These are phyloP conservation scores for Linyphia triangularis DNA, from an alignment of 2,888 invertebrate species.

Conservation along the genomic window DNA sequence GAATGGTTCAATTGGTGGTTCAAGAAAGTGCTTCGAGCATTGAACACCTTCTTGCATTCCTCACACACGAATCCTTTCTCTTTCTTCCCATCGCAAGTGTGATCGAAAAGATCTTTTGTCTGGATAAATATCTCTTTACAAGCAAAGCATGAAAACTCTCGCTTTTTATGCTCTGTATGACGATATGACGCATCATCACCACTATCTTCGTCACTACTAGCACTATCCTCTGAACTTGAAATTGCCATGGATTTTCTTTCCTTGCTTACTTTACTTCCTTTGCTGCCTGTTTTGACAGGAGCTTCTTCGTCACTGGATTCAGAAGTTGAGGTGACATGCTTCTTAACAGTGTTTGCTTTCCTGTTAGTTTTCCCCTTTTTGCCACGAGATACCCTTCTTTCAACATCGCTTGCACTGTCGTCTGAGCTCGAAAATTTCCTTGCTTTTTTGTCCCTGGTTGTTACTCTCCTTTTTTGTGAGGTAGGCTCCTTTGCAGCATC, in stretches of 20 bases:
- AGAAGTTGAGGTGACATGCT: background rate
- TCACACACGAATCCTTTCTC: slow-evolving; percentile 24
- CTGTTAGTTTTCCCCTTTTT: background rate
- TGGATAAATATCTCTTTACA: background rate
- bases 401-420: background rate
- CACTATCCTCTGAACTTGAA: too few species aligned
- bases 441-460: too few species aligned
- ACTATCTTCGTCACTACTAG: too few species aligned
- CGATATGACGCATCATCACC: too few species aligned
- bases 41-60: background rate
- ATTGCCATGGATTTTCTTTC: too few species aligned
- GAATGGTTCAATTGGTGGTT: slow-evolving; percentile 28
- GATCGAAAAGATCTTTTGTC: background rate
- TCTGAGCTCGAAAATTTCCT: background rate
- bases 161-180: too few species aligned
- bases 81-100: slow-evolving; percentile 10
- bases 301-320: background rate
- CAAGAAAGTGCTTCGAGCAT: background rate
- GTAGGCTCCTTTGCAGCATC: too few species aligned
- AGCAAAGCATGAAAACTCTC: background rate
- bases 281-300: background rate
- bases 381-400: background rate
- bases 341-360: background rate
- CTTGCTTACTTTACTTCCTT: background rate
- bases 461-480: too few species aligned